Evolutionary conservation across 2,113 vertebrate genomes (phyloP), one percentile per base, ranked within the genome.

Genomic region (Chionis minor): DNA sequence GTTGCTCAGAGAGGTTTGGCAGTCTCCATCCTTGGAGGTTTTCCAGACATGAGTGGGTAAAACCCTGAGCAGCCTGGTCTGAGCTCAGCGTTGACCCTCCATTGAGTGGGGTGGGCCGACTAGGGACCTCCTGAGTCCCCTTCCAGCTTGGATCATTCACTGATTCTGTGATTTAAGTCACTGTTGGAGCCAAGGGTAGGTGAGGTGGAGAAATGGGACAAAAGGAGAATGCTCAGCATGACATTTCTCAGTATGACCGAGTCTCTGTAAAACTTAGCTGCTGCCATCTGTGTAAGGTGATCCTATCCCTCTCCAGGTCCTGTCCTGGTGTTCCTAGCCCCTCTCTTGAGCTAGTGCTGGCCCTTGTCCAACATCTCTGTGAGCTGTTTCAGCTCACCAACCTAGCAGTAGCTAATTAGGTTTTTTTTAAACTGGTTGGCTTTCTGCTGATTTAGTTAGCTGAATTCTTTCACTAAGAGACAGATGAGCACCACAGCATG

Each of bases 391-490:
- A 30, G 54, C 74, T 87, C 92, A 61, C n/a, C 2, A 1, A 20
- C 40, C 79, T 74, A 59, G 26, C 59, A 88, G 77, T 86, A 82
- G 14, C 44, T 75, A 58, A 62, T 82, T 28, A 78, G 21, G 16
- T 38, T 54, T 72, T 65, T 65, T 84, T 69, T 30, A 14, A 87
- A 86, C 35, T 75, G 38, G 30, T 62, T 82, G 38, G 21, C 47
- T 92, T 95, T 88, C 61, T 88, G 75, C 75, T 94, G 52, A 73
- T 92, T 91, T 75, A 80, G 71, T 86, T 92, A 83, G 56, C 83
- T 67, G 47, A 94, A 63, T 47, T 79, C 33, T 85, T 88, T 94
- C 33, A 61, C 38, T 32, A 8, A 58, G 55, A 95, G 71, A 67
- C 92, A 88, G 89, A 90, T 52, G 78, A 96, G 66, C 66, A 88